Base-by-base conservation (phyloP, 2,888 invertebrate genomes). In the Pseudococcus jackbeardsleyi region DNA sequence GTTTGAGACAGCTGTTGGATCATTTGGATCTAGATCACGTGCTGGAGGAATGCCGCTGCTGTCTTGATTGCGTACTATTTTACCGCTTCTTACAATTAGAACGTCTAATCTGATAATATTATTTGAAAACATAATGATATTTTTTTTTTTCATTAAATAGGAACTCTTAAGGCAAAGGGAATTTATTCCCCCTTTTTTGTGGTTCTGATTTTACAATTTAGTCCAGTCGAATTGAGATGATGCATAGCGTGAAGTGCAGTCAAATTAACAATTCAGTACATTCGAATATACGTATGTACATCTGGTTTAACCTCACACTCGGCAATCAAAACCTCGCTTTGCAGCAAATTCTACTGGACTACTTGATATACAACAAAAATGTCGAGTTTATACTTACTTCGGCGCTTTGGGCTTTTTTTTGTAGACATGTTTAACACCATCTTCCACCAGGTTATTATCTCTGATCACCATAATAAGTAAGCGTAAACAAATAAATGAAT, bases 321-420 rank as follows among this genome's bases (percentile, higher is more conserved):
- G 9, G 9, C 42, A 42, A 42, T 42, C 42, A 42, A 12, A 50
- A 50, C 48, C 48, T 4, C 12, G 12, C 48, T 50, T 50, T 12
- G 15, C 15, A 50, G 15, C 48, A 11, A 50, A 5, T 50, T 54
- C 54, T 0, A 54, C 33, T 33, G 12, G n/a, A 22, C 64, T 22
- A n/a, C 7, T n/a, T 59, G 4, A 3, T 59, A 59, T n/a, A 0
- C 59, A 59, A n/a, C n/a, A 4, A 15, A n/a, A 59, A 59, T 59
- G 17, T 59, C 19, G 19, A 19, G 17, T 59, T 59, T n/a, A 79
- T 39, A 88, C 88, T 88, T 82, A 88, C 88, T 88, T 88, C 33
- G 88, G 88, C 19, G 88, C 79, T n/a, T 88, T 88, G 15, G 82
- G 54, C 59, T 88, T 88, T 33, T 82, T 88, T 59, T 88, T 88